phyloP scores from a whole-genome alignment of 2,888 invertebrate species.

The Neoitamus cyanurus region DNA sequence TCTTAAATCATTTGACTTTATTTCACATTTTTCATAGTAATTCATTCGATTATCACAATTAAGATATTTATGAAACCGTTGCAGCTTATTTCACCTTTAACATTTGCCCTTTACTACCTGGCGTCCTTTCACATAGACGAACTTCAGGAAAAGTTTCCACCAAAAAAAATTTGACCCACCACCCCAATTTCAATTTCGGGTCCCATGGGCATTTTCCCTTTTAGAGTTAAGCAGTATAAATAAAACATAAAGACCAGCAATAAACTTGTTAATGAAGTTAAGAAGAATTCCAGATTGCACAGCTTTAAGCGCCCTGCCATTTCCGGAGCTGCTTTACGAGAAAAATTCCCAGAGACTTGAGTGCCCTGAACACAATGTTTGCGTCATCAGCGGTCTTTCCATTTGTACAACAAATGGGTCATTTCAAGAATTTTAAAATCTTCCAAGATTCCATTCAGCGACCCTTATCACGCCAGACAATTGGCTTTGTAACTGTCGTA shows the following conservation, averaged over 20 bases:
- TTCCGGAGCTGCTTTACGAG: background rate
- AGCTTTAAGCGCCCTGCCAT: background rate
- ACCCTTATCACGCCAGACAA: background rate
- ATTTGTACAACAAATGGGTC: background rate
- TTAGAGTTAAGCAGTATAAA: too few relatives aligned
- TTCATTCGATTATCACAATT: too few relatives aligned
- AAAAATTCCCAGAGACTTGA: background rate
- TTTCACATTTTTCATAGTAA: too few relatives aligned
- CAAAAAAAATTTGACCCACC: too few relatives aligned
- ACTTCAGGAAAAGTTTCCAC: too few relatives aligned
- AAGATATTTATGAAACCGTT: too few relatives aligned
- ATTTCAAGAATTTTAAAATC: conserved; percentile 2
- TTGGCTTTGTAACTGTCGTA: conserved; percentile 23
- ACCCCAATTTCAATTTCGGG: too few relatives aligned
- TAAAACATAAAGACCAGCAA: background rate
- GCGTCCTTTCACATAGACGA: too few relatives aligned
- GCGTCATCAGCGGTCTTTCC: background rate
- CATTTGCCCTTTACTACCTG: too few relatives aligned
- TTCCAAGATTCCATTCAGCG: background rate
- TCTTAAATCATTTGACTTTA: too few relatives aligned
- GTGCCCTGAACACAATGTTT: background rate
- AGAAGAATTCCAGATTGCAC: background rate
- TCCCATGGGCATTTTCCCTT: too few relatives aligned
- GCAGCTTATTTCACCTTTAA: too few relatives aligned
- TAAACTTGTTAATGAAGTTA: background rate